Percentiles rank a stretch among this genome's conserved stretches.
Evolutionary conservation across 23 tunicate species (phyloP).

Genomic region (Styela plicata): DNA sequence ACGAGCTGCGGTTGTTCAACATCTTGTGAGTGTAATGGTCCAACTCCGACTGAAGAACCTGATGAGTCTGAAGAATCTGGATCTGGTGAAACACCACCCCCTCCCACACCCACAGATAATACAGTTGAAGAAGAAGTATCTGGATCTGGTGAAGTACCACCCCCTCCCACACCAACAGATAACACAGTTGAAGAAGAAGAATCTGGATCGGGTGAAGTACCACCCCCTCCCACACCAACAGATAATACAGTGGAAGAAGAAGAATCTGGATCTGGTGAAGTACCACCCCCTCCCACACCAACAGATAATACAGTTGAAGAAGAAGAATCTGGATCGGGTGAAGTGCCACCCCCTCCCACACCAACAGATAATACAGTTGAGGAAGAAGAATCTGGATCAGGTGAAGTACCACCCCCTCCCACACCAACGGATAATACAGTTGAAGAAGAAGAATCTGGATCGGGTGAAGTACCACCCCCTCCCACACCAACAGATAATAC

Average conservation of each 20-base stretch:
- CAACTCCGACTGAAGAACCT: slow-evolving; percentile 32
- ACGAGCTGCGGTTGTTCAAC: slow-evolving; percentile 60
- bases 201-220: slow-evolving; percentile 44
- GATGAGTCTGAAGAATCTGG: slow-evolving; percentile 63
- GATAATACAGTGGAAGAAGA: slow-evolving; percentile 41
- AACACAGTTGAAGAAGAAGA: slow-evolving; percentile 46
- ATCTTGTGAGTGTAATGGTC: slow-evolving; percentile 17
- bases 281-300: slow-evolving; percentile 22
- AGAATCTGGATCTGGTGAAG: slow-evolving; percentile 48
- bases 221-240: slow-evolving; percentile 13
- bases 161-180: slow-evolving; percentile 33
- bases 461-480: slow-evolving; percentile 37
- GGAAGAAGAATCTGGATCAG: slow-evolving; percentile 54
- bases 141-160: slow-evolving; percentile 29
- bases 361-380: slow-evolving; percentile 36
- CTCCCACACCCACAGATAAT: slow-evolving; percentile 2
- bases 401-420: slow-evolving; percentile 25
- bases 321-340: slow-evolving; percentile 54
- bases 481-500: slow-evolving; percentile 32
- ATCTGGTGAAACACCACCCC: slow-evolving; percentile 33
- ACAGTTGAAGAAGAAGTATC: slow-evolving; percentile 47
- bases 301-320: slow-evolving; percentile 22
- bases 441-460: slow-evolving; percentile 58
- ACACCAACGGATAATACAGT: slow-evolving; percentile 32
- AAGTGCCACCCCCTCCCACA: slow-evolving; percentile 22